Base-by-base conservation (phyloP, 2,113 vertebrate genomes). In the Atractosteus spatula region DNA sequence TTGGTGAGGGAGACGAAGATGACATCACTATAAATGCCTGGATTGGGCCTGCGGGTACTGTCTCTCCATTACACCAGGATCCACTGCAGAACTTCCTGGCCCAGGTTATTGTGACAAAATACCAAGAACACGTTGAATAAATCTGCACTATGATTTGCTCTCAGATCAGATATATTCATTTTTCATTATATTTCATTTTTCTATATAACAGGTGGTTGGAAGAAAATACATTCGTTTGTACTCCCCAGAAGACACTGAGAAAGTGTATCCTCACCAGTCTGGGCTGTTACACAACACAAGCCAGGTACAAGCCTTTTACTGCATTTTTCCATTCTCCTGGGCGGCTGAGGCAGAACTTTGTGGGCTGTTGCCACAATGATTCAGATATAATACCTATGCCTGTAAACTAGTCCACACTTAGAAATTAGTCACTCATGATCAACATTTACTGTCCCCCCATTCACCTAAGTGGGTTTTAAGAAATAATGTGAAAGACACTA, bases 1-100 rank as follows among this genome's bases (percentile, higher is more conserved):
- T 99, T 5, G 96, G 97, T 0, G 79, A 94, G 5, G 92, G 89
- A 3, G 95, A 96, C 3, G 97, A 99, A 62, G 97, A 99, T 0
- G 79, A 96, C 55, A 98, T 99, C 61, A 98, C 96, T 7, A 89
- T 98, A 8, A 99, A 98, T 0, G 97, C 96, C 17, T 99, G 97
- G 97, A 97, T 99, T 64, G 97, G 97, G 4, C 97, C 97, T 11
- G 76, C 73, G 43, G 96, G 95, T 44, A 98, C 97, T 0, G 63
- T 98, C 51, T 99, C 97, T 45, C 97, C 97, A 1, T 93, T 98
- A 17, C 97, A 99, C 78, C 97, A 99, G 61, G 97, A 99, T 78
- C 96, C 97, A 4, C 95, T 98, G 80, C 95, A 97, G 74, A 99
- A 99, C 81, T 95, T 99, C 72, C 86, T 99, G 70, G 93, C 86